A percentile compares a stretch with the other conserved stretches of the same genome.
Conservation (phyloP, 2,113 vertebrate species). For the Narcine bancroftii region DNA sequence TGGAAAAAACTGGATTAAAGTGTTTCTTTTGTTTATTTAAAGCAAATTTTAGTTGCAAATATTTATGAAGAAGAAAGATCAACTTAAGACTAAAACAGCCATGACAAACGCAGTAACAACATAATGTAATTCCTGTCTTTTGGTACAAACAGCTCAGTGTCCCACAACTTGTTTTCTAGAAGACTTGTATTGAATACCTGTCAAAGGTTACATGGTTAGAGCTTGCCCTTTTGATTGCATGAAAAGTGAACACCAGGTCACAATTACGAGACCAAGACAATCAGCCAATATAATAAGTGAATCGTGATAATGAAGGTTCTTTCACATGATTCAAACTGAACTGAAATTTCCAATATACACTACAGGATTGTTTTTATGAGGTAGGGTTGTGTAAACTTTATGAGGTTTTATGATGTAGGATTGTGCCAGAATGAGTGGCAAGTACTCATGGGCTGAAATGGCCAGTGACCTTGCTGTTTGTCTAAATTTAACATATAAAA, state of each 20-base stretch:
- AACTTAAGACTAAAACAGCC: not conserved
- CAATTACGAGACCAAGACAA: slow-evolving; percentile 41
- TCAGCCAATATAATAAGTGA: slow-evolving; percentile 28
- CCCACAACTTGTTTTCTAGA: slow-evolving; percentile 66
- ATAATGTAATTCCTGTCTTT: slow-evolving; percentile 10
- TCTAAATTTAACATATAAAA: too few relatives aligned
- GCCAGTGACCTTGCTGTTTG: too few relatives aligned
- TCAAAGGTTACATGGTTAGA: slow-evolving; percentile 67
- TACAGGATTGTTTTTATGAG: not conserved
- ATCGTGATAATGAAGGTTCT: not conserved
- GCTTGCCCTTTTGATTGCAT: slow-evolving; percentile 53
- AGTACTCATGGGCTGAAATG: too few relatives aligned
- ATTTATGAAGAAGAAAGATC: not conserved
- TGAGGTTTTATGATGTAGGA: too few relatives aligned
- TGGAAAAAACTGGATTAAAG: not conserved
- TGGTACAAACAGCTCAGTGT: slow-evolving; percentile 55
- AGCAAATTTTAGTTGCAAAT: not conserved
- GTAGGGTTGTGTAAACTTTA: not conserved
- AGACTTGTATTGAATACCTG: slow-evolving; percentile 79
- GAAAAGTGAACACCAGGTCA: slow-evolving; percentile 57
- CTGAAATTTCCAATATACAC: not conserved
- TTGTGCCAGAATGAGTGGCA: too few relatives aligned
- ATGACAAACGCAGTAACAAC: not conserved
- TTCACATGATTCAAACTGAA: not conserved
- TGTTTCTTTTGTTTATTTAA: not conserved